A percentile compares a stretch with the other conserved stretches of the same genome.
phyloP scores from a whole-genome alignment of 35 echinoderm and acorn worm genomes.

The Anneissia japonica region DNA sequence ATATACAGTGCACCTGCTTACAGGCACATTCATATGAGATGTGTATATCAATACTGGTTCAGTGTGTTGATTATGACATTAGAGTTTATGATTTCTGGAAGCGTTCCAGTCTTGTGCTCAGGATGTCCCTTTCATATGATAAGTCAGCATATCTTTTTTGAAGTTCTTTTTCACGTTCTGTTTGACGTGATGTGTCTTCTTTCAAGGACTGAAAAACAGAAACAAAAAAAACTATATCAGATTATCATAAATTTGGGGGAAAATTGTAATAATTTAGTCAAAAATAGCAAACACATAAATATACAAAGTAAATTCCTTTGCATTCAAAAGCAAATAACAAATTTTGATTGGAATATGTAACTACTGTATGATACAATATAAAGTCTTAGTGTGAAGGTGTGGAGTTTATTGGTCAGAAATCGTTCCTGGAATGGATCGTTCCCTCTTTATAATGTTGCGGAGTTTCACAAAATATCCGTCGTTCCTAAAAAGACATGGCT shows the following conservation, averaged over 20 bases:
- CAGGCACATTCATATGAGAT: no score
- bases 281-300: neutral
- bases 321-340: neutral
- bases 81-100: neutral
- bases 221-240: neutral
- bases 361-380: no score
- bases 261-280: neutral
- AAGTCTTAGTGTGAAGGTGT: no score
- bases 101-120: conserved; percentile 40
- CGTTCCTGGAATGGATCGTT: neutral
- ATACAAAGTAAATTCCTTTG: neutral
- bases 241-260: neutral
- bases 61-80: no score
- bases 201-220: conserved; percentile 49
- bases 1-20: no score
- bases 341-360: neutral
- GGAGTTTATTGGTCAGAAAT: no score
- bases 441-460: neutral
- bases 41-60: no score
- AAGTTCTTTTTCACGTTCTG: conserved; percentile 72
- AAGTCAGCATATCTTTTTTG: conserved; percentile 83
- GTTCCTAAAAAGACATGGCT: no score
- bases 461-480: no score
- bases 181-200: conserved; percentile 79
- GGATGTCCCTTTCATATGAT: conserved; percentile 77